Evolutionary conservation across 2,797 vertebrate genomes (phyloP).

Genomic region (Sebastes oblongus): DNA sequence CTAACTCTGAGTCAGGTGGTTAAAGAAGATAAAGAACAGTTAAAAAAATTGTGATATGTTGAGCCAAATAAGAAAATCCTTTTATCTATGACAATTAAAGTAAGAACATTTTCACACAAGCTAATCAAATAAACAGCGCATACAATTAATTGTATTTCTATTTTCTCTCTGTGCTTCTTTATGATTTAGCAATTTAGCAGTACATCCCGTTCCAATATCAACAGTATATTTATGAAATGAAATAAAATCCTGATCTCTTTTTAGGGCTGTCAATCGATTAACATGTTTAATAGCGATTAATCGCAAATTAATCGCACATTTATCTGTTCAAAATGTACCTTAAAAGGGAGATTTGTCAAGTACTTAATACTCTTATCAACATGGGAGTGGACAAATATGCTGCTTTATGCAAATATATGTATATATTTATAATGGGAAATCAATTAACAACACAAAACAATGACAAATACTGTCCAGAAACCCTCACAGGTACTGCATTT

Average conservation of each 20-base stretch:
- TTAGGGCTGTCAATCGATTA: background rate
- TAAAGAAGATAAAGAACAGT: conserved; percentile 40
- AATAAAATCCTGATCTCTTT: background rate
- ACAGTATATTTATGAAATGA: background rate
- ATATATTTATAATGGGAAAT: too few species aligned
- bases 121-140: background rate
- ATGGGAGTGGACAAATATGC: too few species aligned
- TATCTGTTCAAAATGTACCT: too few species aligned
- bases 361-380: too few species aligned
- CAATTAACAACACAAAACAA: too few species aligned
- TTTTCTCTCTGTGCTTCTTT: background rate
- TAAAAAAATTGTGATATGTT: conserved; percentile 22
- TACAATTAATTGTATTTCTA: background rate
- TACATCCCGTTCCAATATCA: background rate
- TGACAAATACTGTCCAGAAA: too few species aligned
- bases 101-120: background rate
- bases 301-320: too few species aligned
- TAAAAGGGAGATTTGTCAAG: too few species aligned
- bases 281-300: too few species aligned
- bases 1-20: conserved; percentile 52
- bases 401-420: too few species aligned
- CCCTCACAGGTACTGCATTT: too few species aligned
- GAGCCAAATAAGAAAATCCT: background rate
- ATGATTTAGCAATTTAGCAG: background rate
- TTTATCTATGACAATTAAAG: background rate